Percentiles rank a stretch among this genome's conserved stretches.
Conservation (phyloP, 2,888 invertebrate species). For the Nymphalis urticae region DNA sequence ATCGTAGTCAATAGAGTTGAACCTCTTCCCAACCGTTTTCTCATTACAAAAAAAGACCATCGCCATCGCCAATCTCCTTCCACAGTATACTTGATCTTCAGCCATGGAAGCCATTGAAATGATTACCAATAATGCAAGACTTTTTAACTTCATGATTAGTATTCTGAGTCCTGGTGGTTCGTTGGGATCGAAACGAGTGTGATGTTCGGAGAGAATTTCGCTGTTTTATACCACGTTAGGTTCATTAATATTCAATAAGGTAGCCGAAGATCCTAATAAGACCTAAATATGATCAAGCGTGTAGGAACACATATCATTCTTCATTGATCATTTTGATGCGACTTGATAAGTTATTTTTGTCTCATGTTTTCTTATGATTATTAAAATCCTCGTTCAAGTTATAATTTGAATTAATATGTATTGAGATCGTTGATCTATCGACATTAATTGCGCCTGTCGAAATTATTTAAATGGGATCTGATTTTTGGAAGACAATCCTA, state of each 20-base stretch:
- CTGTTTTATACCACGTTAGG: slow-evolving; percentile 39
- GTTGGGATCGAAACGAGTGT: slow-evolving; percentile 7
- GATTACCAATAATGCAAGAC: background rate
- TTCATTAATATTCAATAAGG: slow-evolving; percentile 43
- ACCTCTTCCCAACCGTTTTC: slow-evolving; percentile 7
- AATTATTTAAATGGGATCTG: too few relatives aligned
- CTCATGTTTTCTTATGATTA: too few relatives aligned
- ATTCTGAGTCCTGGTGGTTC: background rate
- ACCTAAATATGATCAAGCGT: slow-evolving; percentile 34
- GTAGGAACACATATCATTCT: slow-evolving; percentile 25
- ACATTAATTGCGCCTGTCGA: too few relatives aligned
- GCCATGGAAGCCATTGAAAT: background rate
- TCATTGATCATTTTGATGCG: slow-evolving; percentile 11
- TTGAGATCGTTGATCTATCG: too few relatives aligned
- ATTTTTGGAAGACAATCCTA: too few relatives aligned
- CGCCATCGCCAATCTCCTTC: slow-evolving; percentile 42
- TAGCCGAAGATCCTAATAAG: slow-evolving; percentile 38
- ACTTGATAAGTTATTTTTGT: background rate
- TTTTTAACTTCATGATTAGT: background rate
- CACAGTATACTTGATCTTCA: slow-evolving; percentile 29
- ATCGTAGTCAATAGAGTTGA: slow-evolving; percentile 4
- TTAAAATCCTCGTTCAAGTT: too few relatives aligned
- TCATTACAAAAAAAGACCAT: slow-evolving; percentile 41
- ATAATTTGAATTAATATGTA: too few relatives aligned
- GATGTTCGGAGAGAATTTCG: slow-evolving; percentile 12